A percentile compares a stretch with the other conserved stretches of the same genome.
Conservation (phyloP, 92 coral and sea anemone species). For the Epizoanthus rinbou region DNA sequence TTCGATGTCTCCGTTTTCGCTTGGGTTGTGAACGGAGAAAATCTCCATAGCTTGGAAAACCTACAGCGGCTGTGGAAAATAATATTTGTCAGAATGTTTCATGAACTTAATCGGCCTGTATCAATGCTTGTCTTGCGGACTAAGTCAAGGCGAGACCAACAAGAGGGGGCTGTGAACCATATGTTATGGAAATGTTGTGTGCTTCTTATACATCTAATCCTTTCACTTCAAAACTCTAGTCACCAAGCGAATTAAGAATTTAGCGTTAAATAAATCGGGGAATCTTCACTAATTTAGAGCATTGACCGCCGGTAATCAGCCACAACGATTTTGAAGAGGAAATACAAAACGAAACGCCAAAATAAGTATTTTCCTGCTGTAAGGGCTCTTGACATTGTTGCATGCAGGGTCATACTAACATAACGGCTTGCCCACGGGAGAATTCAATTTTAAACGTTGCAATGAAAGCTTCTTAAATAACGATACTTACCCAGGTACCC, state of each 20-base stretch:
- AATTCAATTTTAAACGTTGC: not conserved
- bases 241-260: conserved; percentile 9
- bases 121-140: not conserved
- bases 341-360: conserved; percentile 3
- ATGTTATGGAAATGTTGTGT: conserved; percentile 12
- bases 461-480: not conserved
- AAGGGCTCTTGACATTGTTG: not conserved
- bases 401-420: not conserved
- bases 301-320: not conserved
- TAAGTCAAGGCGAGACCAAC: conserved; percentile 28
- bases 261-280: not conserved
- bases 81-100: not conserved
- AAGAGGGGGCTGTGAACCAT: conserved; percentile 28
- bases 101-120: conserved; percentile 5
- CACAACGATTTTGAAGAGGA: not conserved
- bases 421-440: not conserved
- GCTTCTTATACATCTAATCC: not conserved
- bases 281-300: conserved; percentile 7
- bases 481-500: conserved; percentile 77
- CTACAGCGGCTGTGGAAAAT: conserved; percentile 55
- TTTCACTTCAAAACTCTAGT: not conserved
- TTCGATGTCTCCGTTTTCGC: conserved; percentile 95
- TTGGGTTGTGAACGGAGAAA: conserved; percentile 96
- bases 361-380: not conserved
- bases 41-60: conserved; percentile 88